Evolutionary conservation across 1,140 invertebrate species (phyloP), one percentile per base, ranked within the genome.

Genomic region (Danaus melanippus): DNA sequence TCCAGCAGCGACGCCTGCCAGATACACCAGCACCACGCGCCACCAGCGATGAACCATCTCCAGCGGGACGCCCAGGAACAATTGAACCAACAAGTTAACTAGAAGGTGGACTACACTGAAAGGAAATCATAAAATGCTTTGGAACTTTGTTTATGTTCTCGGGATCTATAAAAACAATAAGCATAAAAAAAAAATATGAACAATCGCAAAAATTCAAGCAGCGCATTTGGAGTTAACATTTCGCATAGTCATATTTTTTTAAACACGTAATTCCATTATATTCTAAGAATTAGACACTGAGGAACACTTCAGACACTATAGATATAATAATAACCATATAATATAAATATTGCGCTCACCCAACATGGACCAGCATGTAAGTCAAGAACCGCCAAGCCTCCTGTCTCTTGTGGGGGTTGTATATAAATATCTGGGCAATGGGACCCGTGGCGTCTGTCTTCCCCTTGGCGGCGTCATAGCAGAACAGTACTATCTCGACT

Each of bases 351-450:
- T 10, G 9, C 12, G 88, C 90, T 89, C 80, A 94, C 93, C 96
- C 96, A 56, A 97, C 93, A 86, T 99, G 97, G 41, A 99, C 97
- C 76, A 99, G 93, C 95, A 98, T 98, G 78, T 99, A 99, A 1
- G 95, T 95, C 8, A 98, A 48, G 79, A 93, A 99, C 67, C 98
- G 90, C 96, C 96, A 99, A 0, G 92, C 92, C 88, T 99, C 92
- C 51, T 93, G 92, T 60, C 97, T 90, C 68, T 93, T 92, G 61
- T 92, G 89, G 0, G 97, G 97, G 88, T 96, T 93, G 84, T 98
- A 99, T 62, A 99, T 96, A 53, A 98, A 92, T 3, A 92, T 71
- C 9, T 88, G 90, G 2, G 93, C 92, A 17, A 92, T 90, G 11
- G 94, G 94, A n/a, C 94, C 94, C 21, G 86, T 88, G n/a, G 88